These are phyloP conservation scores for Ceramica pisi DNA, from an alignment of 2,888 invertebrate species.

Conservation along the genomic window DNA sequence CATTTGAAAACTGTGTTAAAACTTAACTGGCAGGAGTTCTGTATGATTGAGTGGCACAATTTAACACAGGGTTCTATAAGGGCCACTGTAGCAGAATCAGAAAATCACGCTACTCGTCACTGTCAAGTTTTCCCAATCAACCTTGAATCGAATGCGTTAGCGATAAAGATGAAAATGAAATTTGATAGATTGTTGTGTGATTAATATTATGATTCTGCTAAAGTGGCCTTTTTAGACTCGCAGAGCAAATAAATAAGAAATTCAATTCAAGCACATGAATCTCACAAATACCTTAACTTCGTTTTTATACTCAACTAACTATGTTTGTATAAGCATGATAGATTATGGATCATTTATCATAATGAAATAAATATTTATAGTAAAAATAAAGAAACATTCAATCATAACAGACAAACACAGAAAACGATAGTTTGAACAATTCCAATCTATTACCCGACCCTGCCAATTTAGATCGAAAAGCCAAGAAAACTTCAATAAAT, in stretches of 20 bases:
- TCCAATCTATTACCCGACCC: constrained; percentile 16
- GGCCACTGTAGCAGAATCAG: too few species aligned
- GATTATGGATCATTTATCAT: background rate
- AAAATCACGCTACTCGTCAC: too few species aligned
- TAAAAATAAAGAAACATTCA: background rate
- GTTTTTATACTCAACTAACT: background rate
- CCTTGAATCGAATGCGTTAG: too few species aligned
- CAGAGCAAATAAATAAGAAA: too few species aligned
- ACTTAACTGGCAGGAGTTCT: background rate
- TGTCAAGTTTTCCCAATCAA: too few species aligned
- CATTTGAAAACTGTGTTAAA: background rate
- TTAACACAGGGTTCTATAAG: too few species aligned
- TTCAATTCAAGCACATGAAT: background rate
- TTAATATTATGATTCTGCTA: too few species aligned
- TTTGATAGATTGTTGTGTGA: too few species aligned
- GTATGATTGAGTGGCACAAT: background rate
- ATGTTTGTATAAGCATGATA: background rate
- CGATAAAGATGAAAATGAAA: too few species aligned
- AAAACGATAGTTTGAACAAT: constrained; percentile 17
- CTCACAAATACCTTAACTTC: background rate
- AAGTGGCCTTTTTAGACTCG: too few species aligned
- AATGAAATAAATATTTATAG: background rate
- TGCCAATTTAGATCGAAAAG: constrained; percentile 17
- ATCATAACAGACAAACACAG: background rate
- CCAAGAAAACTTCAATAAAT: constrained; percentile 48